Evolutionary conservation across 2,113 vertebrate genomes (phyloP).

Genomic region (Pagrus major): DNA sequence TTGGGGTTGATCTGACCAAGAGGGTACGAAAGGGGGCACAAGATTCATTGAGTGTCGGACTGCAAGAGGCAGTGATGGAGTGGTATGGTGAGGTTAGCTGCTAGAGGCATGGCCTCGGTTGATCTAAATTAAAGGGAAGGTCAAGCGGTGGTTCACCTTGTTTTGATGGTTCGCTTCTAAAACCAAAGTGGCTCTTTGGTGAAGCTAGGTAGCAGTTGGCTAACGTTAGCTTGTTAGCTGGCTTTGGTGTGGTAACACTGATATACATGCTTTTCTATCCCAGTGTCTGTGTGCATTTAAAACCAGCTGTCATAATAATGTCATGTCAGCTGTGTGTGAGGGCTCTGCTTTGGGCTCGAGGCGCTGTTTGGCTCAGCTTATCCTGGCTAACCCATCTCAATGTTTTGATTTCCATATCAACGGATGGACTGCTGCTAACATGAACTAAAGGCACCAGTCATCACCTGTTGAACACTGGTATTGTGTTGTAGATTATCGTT

Average conservation of each 20-base stretch:
- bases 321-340: constrained; percentile 28
- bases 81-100: constrained; percentile 8
- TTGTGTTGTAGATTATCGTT: background rate
- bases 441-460: constrained; percentile 1
- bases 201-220: constrained; percentile 53
- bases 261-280: background rate
- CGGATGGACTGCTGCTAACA: background rate
- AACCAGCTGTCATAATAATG: constrained; percentile 27
- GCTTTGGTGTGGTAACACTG: constrained; percentile 22
- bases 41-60: constrained; percentile 35
- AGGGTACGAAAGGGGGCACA: constrained; percentile 46
- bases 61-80: background rate
- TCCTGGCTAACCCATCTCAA: background rate
- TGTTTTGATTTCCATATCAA: constrained; percentile 5
- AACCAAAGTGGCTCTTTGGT: constrained; percentile 28
- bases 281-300: background rate
- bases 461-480: constrained; percentile 61
- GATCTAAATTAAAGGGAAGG: constrained; percentile 35
- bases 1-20: constrained; percentile 67
- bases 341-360: background rate
- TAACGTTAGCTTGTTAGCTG: constrained; percentile 44
- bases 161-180: constrained; percentile 51
- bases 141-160: constrained; percentile 53
- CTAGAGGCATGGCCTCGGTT: constrained; percentile 19
- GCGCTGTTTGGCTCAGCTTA: background rate